A percentile compares a stretch with the other conserved stretches of the same genome.
These are phyloP conservation scores for Anthrax anthrax DNA, from an alignment of 2,888 invertebrate genomes.

Conservation along the genomic window DNA sequence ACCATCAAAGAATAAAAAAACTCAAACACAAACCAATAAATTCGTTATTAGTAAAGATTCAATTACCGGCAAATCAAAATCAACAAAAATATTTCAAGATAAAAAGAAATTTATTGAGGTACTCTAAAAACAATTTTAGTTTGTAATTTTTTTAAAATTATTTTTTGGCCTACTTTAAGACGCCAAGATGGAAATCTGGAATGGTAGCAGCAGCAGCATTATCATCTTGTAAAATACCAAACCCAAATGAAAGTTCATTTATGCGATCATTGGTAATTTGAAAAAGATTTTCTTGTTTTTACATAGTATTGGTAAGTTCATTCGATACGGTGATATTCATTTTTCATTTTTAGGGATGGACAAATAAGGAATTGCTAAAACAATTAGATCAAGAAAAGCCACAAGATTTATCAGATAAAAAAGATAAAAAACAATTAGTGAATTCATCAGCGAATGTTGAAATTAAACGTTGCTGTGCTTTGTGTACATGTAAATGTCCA, in stretches of 20 bases:
- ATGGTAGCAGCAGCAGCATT: too few species aligned
- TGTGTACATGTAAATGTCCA: constrained; percentile 29
- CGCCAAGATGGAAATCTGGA: constrained; percentile 19
- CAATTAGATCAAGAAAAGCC: constrained; percentile 32
- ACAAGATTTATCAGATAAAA: constrained; percentile 27
- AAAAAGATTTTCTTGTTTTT: background rate
- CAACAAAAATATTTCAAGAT: background rate
- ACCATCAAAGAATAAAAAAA: constrained; percentile 35
- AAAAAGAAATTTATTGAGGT: background rate
- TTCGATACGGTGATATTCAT: too few species aligned
- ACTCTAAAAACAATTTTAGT: background rate
- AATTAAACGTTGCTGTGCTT: constrained; percentile 24
- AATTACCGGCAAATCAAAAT: too few species aligned
- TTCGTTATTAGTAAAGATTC: constrained; percentile 23
- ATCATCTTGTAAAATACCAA: too few species aligned
- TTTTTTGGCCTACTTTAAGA: constrained; percentile 27
- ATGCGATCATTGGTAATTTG: constrained; percentile 56
- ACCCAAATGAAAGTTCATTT: constrained; percentile 48
- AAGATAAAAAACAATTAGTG: constrained; percentile 23
- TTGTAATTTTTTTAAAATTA: background rate
- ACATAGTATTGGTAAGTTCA: too few species aligned
- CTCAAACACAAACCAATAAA: constrained; percentile 48
- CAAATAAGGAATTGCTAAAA: constrained; percentile 32
- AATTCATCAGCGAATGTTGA: constrained; percentile 12
- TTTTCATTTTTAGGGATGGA: constrained; percentile 30